Evolutionary conservation across 2,888 invertebrate genomes (phyloP), one percentile per base, ranked within the genome.

Genomic region (Onchidella celtica): DNA sequence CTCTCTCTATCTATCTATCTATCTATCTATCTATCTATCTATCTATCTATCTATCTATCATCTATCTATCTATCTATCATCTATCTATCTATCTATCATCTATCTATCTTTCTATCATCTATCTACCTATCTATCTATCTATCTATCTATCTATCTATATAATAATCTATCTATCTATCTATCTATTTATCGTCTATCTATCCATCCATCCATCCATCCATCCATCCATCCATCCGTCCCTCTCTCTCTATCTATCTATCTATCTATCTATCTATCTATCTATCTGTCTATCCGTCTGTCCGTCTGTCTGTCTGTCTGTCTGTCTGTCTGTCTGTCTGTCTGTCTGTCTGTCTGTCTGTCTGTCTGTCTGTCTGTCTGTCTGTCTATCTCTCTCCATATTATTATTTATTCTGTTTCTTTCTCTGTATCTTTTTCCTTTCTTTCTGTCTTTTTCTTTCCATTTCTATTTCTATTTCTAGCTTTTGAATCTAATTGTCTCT

Each of bases 231-330:
- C n/a, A 61, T 61, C 61, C n/a, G n/a, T 61, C 61, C n/a, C 9
- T 61, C 61, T 61, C 9, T 61, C 6, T 61, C 61, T 61, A 61
- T 61, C 66, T 66, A 66, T 66, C 66, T 66, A 66, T 66, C 66
- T 66, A 66, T 66, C 66, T 66, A 66, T 29, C 66, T 29, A 66
- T 29, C 66, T 29, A 29, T 66, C 66, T 66, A 29, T 66, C 66
- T 66, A 29, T 66, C 66, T 66, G 27, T 66, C 66, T 66, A 29
- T 66, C 66, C 32, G 27, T 66, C 66, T 66, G 27, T 66, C 66
- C 32, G 47, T 73, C 73, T 73, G 14, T 73, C 57, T 57, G 2
- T 47, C 70, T 40, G 24, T 70, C 65, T 65, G 47, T 47, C 47
- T 47, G 47, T 47, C 47, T 17, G 47, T 47, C 47, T 17, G 17